These are phyloP conservation scores for Acrobasis suavella DNA, from an alignment of 2,888 invertebrate species.

Conservation along the genomic window DNA sequence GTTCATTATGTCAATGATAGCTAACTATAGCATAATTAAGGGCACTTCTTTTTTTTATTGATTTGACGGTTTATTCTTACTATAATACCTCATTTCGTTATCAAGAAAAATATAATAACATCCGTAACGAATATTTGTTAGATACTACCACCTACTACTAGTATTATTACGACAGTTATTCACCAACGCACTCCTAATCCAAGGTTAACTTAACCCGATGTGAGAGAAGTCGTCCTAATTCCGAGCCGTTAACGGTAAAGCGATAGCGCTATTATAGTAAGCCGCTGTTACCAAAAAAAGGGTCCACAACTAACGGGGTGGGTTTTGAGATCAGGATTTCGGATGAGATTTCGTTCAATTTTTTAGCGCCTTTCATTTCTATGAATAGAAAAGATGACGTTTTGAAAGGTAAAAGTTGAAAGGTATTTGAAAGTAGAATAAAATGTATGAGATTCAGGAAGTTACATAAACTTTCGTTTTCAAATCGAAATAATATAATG, in stretches of 20 bases:
- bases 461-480: conserved; percentile 4
- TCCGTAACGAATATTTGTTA: no score
- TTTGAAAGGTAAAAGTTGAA: conserved; percentile 22
- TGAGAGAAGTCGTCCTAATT: conserved; percentile 41
- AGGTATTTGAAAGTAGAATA: background rate
- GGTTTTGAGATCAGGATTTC: conserved; percentile 47
- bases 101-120: no score
- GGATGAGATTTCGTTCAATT: conserved; percentile 39
- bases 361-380: conserved; percentile 27
- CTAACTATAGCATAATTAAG: no score
- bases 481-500: background rate
- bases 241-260: conserved; percentile 76
- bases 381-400: conserved; percentile 31
- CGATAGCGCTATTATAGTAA: conserved; percentile 78
- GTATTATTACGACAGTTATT: background rate
- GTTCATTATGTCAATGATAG: no score
- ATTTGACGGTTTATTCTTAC: no score
- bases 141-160: no score
- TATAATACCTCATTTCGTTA: no score
- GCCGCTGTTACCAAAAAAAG: conserved; percentile 66
- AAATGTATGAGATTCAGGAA: conserved; percentile 19
- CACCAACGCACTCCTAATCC: conserved; percentile 27
- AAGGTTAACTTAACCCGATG: conserved; percentile 31
- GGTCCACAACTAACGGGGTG: conserved; percentile 58
- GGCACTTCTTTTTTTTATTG: no score